Evolutionary conservation across 2,113 vertebrate genomes (phyloP).

Genomic region (Electrona antarctica): DNA sequence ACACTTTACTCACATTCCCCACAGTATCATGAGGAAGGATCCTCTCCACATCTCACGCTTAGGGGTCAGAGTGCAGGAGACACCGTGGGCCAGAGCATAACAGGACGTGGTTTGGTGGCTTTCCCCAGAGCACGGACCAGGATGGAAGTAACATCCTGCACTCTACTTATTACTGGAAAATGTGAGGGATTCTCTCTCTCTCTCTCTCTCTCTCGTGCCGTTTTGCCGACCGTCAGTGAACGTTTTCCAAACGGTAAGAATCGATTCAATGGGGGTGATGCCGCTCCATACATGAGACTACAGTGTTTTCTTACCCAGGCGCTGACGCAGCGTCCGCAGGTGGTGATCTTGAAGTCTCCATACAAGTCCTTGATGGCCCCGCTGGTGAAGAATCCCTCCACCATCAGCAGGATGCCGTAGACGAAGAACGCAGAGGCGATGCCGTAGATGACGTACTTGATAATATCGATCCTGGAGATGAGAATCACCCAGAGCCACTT

Average conservation of each 20-base stretch:
- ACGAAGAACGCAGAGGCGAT: slow-evolving; percentile 98
- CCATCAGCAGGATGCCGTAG: slow-evolving; percentile 98
- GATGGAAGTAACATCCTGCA: too few relatives aligned
- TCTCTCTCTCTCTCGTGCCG: too few relatives aligned
- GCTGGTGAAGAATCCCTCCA: slow-evolving; percentile 98
- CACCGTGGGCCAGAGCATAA: too few relatives aligned
- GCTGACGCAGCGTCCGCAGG: slow-evolving; percentile 96
- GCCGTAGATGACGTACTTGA: slow-evolving; percentile 98
- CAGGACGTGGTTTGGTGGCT: too few relatives aligned
- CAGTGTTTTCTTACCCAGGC: slow-evolving; percentile 87
- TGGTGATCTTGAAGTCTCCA: slow-evolving; percentile 99
- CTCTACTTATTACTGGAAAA: too few relatives aligned
- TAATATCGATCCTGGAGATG: slow-evolving; percentile 92
- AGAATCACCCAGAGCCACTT: slow-evolving; percentile 20
- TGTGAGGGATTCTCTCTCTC: too few relatives aligned
- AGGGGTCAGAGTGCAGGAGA: too few relatives aligned
- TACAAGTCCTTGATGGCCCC: slow-evolving; percentile 98
- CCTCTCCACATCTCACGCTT: too few relatives aligned
- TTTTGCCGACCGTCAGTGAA: too few relatives aligned
- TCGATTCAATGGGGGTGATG: not conserved
- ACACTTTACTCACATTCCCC: too few relatives aligned
- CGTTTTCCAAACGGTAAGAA: not conserved
- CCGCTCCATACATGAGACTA: not conserved
- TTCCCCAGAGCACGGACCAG: too few relatives aligned
- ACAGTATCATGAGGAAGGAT: too few relatives aligned